Evolutionary conservation across 2,888 invertebrate species (phyloP).

Genomic region (Noctua comes): DNA sequence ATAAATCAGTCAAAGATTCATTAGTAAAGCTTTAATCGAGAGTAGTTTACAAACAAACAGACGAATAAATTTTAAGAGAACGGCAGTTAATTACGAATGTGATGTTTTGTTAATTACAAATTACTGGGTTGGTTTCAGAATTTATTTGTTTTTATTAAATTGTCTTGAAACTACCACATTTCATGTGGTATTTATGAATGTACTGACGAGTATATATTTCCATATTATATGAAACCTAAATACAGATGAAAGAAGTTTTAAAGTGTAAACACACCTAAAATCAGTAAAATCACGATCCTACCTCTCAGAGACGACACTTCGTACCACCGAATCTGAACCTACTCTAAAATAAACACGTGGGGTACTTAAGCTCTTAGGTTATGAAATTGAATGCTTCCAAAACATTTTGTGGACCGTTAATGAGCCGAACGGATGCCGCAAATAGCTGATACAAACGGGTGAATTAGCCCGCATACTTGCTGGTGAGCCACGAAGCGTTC

Average conservation of each 20-base stretch:
- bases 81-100: constrained; percentile 12
- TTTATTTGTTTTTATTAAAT: background rate
- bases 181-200: background rate
- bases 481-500: constrained; percentile 75
- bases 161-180: background rate
- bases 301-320: constrained; percentile 4
- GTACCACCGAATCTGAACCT: constrained; percentile 16
- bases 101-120: constrained; percentile 28
- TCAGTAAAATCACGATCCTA: background rate
- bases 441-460: constrained; percentile 77
- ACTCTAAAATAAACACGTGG: constrained; percentile 47
- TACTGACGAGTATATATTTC: background rate
- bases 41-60: constrained; percentile 25
- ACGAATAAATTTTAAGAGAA: constrained; percentile 35
- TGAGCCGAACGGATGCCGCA: constrained; percentile 73
- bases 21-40: constrained; percentile 26
- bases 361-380: constrained; percentile 44
- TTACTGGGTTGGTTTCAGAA: background rate
- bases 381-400: constrained; percentile 67
- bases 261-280: background rate
- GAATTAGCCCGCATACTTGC: constrained; percentile 77
- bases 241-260: background rate
- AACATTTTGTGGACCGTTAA: constrained; percentile 71
- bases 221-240: background rate
- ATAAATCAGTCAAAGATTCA: constrained; percentile 49